Conservation (phyloP, 2,888 invertebrate genomes). For the Osmoderma eremita region DNA sequence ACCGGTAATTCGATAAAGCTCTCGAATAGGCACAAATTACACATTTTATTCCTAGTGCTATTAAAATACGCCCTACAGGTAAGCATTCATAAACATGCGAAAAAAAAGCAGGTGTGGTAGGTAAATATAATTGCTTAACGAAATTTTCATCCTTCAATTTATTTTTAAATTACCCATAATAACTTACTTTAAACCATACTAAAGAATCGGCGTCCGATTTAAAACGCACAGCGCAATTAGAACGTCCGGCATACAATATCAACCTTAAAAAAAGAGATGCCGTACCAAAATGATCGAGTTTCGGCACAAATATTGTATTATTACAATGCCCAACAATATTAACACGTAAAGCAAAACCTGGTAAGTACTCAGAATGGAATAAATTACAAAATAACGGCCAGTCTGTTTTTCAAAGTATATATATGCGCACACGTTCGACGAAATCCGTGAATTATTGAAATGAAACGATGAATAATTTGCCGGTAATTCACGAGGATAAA, state of each 20-base stretch:
- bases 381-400: slow-evolving; percentile 26
- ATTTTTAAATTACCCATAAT: slow-evolving; percentile 26
- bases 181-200: not conserved
- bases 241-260: not conserved
- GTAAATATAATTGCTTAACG: not conserved
- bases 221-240: not conserved
- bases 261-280: not conserved
- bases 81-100: too few relatives aligned
- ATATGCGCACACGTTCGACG: not conserved
- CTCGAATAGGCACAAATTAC: too few relatives aligned
- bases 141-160: slow-evolving; percentile 6
- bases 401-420: slow-evolving; percentile 8
- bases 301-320: slow-evolving; percentile 2
- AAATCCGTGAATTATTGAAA: slow-evolving; percentile 22
- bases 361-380: slow-evolving; percentile 6
- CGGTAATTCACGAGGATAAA: slow-evolving; percentile 10
- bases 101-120: too few relatives aligned
- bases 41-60: too few relatives aligned
- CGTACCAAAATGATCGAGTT: not conserved
- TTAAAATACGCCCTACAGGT: too few relatives aligned
- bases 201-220: not conserved
- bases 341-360: slow-evolving; percentile 9
- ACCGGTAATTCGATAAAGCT: too few relatives aligned
- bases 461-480: slow-evolving; percentile 12
- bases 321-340: not conserved